A percentile compares a stretch with the other conserved stretches of the same genome.
phyloP scores from a whole-genome alignment of 2,888 invertebrate species.

The Allacma fusca region DNA sequence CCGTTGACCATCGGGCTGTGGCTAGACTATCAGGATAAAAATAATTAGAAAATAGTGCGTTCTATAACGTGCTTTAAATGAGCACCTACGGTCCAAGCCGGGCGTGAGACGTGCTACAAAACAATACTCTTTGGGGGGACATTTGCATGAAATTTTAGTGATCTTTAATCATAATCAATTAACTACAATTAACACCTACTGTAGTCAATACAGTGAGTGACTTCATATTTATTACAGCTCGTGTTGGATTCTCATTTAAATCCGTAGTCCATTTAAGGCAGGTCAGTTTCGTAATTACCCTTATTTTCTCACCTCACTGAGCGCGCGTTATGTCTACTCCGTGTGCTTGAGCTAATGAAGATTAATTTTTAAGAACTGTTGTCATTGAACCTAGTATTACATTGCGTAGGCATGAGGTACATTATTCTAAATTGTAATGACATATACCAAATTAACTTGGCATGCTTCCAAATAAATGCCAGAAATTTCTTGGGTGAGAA shows the following conservation, averaged over 20 bases:
- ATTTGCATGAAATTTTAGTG: background rate
- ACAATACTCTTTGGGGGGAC: background rate
- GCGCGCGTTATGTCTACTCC: too few species aligned
- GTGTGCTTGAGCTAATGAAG: background rate
- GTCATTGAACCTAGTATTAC: background rate
- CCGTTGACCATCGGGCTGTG: too few species aligned
- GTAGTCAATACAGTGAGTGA: background rate
- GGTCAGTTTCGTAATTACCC: background rate
- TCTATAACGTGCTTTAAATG: too few species aligned
- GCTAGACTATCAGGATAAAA: too few species aligned
- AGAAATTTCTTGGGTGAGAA: background rate
- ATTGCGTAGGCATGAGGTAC: background rate
- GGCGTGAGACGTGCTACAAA: too few species aligned
- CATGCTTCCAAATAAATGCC: background rate
- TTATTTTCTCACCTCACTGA: background rate
- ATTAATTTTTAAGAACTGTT: background rate
- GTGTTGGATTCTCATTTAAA: background rate
- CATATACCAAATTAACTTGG: background rate
- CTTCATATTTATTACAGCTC: background rate
- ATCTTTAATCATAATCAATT: slow-evolving; percentile 8
- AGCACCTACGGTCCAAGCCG: too few species aligned
- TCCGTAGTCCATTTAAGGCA: background rate
- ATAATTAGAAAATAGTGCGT: too few species aligned
- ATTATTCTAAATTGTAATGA: background rate
- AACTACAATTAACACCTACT: background rate